phyloP scores from a whole-genome alignment of 2,113 vertebrate species.

The Chaetura pelagica region DNA sequence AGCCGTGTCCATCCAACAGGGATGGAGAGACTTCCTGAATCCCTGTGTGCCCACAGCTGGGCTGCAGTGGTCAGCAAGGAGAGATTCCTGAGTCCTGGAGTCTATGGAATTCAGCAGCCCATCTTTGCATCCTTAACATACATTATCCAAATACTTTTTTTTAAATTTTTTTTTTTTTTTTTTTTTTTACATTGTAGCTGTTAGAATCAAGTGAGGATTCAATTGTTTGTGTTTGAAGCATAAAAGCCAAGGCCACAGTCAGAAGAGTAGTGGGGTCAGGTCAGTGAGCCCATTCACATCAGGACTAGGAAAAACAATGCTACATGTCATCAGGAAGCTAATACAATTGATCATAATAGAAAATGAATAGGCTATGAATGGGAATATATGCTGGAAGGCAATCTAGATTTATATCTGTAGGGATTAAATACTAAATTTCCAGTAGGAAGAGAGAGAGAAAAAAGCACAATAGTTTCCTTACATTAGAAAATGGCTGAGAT shows the following conservation, averaged over 20 bases:
- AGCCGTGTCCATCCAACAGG: background rate
- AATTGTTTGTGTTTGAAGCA: background rate
- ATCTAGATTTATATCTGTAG: background rate
- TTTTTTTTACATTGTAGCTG: background rate
- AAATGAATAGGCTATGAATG: background rate
- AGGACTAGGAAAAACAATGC: background rate
- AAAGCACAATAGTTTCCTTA: background rate
- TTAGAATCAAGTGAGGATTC: background rate
- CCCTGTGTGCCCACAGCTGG: fast-evolving
- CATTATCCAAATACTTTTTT: background rate
- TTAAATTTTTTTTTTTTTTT: background rate
- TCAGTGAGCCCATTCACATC: background rate
- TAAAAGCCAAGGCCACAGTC: background rate
- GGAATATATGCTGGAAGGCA: background rate
- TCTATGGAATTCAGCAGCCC: background rate
- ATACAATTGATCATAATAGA: background rate
- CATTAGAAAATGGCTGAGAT: background rate
- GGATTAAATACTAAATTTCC: background rate
- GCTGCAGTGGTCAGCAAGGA: background rate
- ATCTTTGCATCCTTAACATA: background rate
- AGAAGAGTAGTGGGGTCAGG: background rate
- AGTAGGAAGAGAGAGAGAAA: background rate
- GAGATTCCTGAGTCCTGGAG: background rate
- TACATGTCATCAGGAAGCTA: background rate
- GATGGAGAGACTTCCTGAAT: background rate